Percentiles rank a stretch among this genome's conserved stretches.
Evolutionary conservation across 2,113 vertebrate genomes (phyloP).

Genomic region (Tragulus kanchil): DNA sequence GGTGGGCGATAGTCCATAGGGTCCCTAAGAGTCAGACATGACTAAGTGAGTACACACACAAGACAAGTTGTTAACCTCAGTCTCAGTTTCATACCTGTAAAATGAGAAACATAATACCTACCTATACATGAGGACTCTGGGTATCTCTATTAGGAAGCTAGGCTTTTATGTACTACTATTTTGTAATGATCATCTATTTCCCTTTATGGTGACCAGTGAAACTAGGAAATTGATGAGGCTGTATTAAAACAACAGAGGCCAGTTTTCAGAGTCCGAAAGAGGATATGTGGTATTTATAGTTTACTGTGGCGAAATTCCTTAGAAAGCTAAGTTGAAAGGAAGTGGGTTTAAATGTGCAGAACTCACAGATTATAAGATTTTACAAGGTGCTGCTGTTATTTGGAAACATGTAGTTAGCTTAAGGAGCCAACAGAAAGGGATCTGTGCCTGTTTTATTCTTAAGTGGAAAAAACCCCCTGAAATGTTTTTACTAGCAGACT

Average conservation of each 20-base stretch:
- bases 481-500: not conserved
- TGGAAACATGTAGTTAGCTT: not conserved
- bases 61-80: not conserved
- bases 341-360: conserved; percentile 9
- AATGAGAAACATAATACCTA: not conserved
- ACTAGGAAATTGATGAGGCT: not conserved
- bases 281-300: not conserved
- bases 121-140: not conserved
- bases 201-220: not conserved
- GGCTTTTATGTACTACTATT: not conserved
- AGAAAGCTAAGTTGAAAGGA: conserved; percentile 40
- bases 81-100: not conserved
- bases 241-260: not conserved
- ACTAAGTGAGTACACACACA: no score
- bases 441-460: conserved; percentile 39
- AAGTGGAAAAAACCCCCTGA: conserved; percentile 38
- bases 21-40: no score
- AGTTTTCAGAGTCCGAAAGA: not conserved
- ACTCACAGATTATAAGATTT: conserved; percentile 21
- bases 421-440: not conserved
- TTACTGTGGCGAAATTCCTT: conserved; percentile 20
- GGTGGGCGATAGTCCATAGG: no score
- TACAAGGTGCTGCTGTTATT: conserved; percentile 19
- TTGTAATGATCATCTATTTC: not conserved
- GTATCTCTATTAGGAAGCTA: not conserved